Conservation (phyloP, 2,888 invertebrate genomes). For the Lithophane leautieri region DNA sequence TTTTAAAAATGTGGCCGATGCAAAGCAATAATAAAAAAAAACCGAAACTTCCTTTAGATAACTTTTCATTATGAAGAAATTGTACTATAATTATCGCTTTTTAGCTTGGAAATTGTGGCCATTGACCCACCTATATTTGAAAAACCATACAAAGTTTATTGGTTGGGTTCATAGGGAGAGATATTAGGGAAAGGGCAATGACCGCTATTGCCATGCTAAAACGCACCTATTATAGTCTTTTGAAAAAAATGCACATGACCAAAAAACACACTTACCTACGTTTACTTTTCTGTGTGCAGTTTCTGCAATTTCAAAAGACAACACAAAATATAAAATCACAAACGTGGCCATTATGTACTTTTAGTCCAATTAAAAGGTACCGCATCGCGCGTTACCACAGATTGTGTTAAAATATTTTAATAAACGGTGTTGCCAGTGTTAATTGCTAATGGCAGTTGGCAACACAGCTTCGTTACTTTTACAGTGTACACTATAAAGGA, state of each 20-base stretch:
- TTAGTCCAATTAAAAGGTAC: slow-evolving; percentile 38
- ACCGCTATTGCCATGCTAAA: background rate
- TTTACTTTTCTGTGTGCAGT: background rate
- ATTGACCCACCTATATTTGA: background rate
- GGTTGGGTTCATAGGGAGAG: background rate
- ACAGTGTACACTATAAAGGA: slow-evolving; percentile 11
- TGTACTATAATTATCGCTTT: background rate
- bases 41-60: background rate
- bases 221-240: background rate
- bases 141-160: background rate
- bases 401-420: slow-evolving; percentile 60
- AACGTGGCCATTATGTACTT: slow-evolving; percentile 27
- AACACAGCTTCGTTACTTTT: slow-evolving; percentile 27
- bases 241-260: background rate
- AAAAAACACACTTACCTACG: background rate
- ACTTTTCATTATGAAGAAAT: background rate
- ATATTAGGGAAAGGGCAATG: background rate
- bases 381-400: slow-evolving; percentile 38
- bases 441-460: slow-evolving; percentile 50
- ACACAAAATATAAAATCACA: slow-evolving; percentile 8
- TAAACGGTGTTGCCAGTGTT: slow-evolving; percentile 46
- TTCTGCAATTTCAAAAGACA: background rate
- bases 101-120: background rate
- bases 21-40: background rate
- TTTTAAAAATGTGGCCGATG: background rate